These are phyloP conservation scores for Anser cygnoides DNA, from an alignment of 2,113 vertebrate genomes.

Conservation along the genomic window DNA sequence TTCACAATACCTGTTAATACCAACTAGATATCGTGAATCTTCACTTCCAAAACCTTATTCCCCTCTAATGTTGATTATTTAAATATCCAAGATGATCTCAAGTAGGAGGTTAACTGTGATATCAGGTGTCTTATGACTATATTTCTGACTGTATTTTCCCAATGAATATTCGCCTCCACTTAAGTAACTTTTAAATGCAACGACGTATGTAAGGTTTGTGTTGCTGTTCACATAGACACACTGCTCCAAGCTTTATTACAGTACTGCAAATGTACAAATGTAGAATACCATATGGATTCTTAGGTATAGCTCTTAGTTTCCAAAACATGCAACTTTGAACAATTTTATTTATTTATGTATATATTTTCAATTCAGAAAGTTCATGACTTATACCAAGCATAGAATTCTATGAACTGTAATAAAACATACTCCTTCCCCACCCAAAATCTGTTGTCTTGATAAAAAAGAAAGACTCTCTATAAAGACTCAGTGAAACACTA, in stretches of 20 bases:
- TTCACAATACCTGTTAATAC: background rate
- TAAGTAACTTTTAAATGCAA: background rate
- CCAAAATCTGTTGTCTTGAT: background rate
- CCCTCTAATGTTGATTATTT: fast-evolving
- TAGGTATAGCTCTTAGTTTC: background rate
- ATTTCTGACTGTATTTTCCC: background rate
- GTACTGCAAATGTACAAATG: background rate
- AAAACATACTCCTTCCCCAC: fast-evolving
- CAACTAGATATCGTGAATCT: background rate
- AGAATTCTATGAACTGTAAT: background rate
- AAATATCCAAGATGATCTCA: background rate
- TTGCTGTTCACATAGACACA: background rate
- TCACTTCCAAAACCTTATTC: background rate
- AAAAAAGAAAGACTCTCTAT: background rate
- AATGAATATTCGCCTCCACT: fast-evolving
- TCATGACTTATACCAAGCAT: fast-evolving
- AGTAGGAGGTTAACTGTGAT: background rate
- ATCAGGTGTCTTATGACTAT: fast-evolving
- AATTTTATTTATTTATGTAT: background rate
- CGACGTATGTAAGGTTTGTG: background rate
- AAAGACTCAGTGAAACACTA: background rate
- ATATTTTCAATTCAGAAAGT: background rate
- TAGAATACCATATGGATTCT: background rate
- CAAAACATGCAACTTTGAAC: fast-evolving
- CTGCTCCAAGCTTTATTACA: background rate